Evolutionary conservation across 2,888 invertebrate genomes (phyloP), one percentile per base, ranked within the genome.

Genomic region (Oscheius sp.): DNA sequence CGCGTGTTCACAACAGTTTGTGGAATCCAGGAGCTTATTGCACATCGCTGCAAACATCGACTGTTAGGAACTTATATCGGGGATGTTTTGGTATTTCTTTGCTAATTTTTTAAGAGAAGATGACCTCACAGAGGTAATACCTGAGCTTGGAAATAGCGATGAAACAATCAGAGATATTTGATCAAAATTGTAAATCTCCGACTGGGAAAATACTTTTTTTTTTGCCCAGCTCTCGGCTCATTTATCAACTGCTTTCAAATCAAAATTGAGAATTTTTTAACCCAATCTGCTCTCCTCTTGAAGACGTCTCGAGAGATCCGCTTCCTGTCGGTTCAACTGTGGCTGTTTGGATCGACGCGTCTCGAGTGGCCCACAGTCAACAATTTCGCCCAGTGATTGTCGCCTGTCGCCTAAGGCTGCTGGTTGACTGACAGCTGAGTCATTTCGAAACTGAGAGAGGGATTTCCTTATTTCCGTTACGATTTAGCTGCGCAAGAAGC

Each of bases 1-100:
- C 86, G 95, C 93, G 65, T 96, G 96, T 87, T 96, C 95, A 87
- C 95, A 94, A 82, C 95, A 95, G 85, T 93, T 95, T 87, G 95
- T 95, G 63, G 95, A 96, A 87, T 97, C 96, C 84, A 97, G 90
- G 72, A 94, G 93, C 89, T 94, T 94, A 84, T 91, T 92, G 89
- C 96, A 97, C 88, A 95, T 93, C 78, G 90, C 91, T 87, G 58
- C 31, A 76, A 74, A n/a, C n/a, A n/a, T n/a, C n/a, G n/a, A n/a
- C n/a, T n/a, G n/a, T n/a, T n/a, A n/a, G n/a, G n/a, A n/a, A n/a
- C n/a, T n/a, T n/a, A n/a, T n/a, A n/a, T n/a, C n/a, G n/a, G n/a
- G n/a, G n/a, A n/a, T n/a, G n/a, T n/a, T n/a, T n/a, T n/a, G n/a
- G n/a, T n/a, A n/a, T n/a, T n/a, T n/a, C n/a, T n/a, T n/a, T n/a